Base-by-base conservation (phyloP, 2,113 vertebrate species). In the Empidonax alnorum region DNA sequence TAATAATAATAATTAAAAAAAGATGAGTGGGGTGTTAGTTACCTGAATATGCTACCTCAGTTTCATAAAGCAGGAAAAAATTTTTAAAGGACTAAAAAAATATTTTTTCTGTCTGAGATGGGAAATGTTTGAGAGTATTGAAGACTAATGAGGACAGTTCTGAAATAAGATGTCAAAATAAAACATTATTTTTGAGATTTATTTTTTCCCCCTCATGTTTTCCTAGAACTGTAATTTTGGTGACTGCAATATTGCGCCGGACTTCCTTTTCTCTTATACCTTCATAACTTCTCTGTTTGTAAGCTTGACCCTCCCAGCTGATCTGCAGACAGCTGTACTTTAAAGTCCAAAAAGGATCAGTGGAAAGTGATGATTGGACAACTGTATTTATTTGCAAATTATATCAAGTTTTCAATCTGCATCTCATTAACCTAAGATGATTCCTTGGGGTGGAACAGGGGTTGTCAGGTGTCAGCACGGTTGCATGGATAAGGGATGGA, bases 161-260 rank as follows among this genome's bases (percentile, higher is more conserved):
- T 75, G 80, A 91, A 94, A 94, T 56, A 80, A 86, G 65, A 91
- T 77, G 67, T 84, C 89, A 86, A 89, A 94, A 72, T 37, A 42
- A 88, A 93, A 47, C 47, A 72, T 84, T 82, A 47, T 81, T 84
- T 85, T 83, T 88, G 56, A 68, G 66, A 83, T 90, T 83, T 74
- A 78, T 42, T 73, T 74, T 74, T 15, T 6, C 7, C 42, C 3
- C 10, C 3, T 37, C 19, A 18, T 30, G 50, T 80, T 91, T 94
- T 86, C 53, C 58, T 72, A 55, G 76, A 91, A 86, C 72, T 92
- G 53, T n/a, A 73, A 5, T 96, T 94, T 76, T 35, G 5, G 49
- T 91, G 24, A 93, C 80, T 76, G 53, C 72, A 55, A 19, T 73
- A 55, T 52, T 80, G 67, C 24, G 80, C 6, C 1, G 55, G 44